Percentiles rank a stretch among this genome's conserved stretches.
Evolutionary conservation across 2,113 vertebrate species (phyloP).

Genomic region (Poecilia latipinna): DNA sequence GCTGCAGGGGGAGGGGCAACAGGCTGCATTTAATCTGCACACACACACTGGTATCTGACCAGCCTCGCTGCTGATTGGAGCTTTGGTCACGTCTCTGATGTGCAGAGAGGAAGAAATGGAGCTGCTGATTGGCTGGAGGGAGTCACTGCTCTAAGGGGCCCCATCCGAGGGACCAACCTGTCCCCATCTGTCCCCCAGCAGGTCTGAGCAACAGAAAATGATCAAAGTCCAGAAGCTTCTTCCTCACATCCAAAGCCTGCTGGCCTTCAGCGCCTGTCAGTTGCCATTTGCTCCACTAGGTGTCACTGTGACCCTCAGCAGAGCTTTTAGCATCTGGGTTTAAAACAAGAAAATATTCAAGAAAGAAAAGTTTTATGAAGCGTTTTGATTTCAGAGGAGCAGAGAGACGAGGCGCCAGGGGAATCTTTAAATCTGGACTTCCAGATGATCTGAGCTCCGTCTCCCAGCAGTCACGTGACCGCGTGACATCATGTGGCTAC

Average conservation of each 20-base stretch:
- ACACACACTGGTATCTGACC: conserved; percentile 42
- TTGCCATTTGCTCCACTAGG: neutral
- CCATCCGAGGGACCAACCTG: neutral
- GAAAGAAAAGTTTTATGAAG: too few species aligned
- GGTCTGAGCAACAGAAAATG: neutral
- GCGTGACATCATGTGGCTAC: too few species aligned
- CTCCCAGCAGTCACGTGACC: too few species aligned
- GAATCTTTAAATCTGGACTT: too few species aligned
- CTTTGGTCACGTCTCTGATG: neutral
- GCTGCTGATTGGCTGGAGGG: neutral
- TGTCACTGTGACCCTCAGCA: neutral
- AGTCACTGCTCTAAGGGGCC: neutral
- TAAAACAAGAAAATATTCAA: too few species aligned
- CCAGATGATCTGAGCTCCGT: too few species aligned
- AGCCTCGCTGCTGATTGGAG: neutral
- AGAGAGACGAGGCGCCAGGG: too few species aligned
- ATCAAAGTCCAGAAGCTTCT: neutral
- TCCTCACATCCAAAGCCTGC: neutral
- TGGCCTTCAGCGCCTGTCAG: neutral
- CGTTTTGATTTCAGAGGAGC: too few species aligned
- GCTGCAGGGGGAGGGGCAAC: conserved; percentile 71
- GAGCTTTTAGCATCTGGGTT: neutral
- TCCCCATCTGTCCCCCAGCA: neutral
- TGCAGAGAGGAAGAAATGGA: too few species aligned
- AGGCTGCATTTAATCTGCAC: conserved; percentile 71